A percentile compares a stretch with the other conserved stretches of the same genome.
phyloP scores from a whole-genome alignment of 2,888 invertebrate genomes.

The Epinotia demarniana region DNA sequence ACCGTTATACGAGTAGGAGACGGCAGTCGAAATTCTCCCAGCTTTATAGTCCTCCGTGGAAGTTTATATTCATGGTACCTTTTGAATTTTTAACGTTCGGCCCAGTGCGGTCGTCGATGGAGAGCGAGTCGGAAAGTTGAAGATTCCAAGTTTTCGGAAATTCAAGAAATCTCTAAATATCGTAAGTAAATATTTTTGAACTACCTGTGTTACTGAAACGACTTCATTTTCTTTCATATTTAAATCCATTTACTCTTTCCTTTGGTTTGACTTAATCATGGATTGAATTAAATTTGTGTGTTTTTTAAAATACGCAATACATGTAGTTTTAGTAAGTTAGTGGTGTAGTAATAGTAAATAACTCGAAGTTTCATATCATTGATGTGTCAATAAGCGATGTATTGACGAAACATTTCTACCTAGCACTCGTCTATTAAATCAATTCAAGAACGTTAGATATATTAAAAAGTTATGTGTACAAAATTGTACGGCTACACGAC shows the following conservation, averaged over 20 bases:
- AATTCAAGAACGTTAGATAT: too few species aligned
- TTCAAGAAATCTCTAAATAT: not conserved
- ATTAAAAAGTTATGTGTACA: too few species aligned
- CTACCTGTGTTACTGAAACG: not conserved
- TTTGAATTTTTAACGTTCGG: slow-evolving; percentile 72
- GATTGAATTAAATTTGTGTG: not conserved
- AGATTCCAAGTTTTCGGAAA: slow-evolving; percentile 12
- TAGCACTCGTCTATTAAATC: too few species aligned
- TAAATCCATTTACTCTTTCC: not conserved
- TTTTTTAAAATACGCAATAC: not conserved
- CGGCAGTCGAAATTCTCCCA: slow-evolving; percentile 52
- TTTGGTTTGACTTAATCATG: not conserved
- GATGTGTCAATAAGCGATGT: too few species aligned
- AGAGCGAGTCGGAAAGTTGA: slow-evolving; percentile 7
- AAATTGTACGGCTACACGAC: too few species aligned
- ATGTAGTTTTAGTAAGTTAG: too few species aligned
- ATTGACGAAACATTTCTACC: too few species aligned
- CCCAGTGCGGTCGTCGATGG: slow-evolving; percentile 40
- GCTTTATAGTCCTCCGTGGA: slow-evolving; percentile 62
- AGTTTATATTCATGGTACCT: slow-evolving; percentile 72
- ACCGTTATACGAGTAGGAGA: slow-evolving; percentile 22
- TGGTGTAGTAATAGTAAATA: too few species aligned
- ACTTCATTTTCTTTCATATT: not conserved
- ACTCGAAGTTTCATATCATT: too few species aligned
- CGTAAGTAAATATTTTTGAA: not conserved